These are phyloP conservation scores for Vanessa tameamea DNA, from an alignment of 1,140 invertebrate species.

Conservation along the genomic window DNA sequence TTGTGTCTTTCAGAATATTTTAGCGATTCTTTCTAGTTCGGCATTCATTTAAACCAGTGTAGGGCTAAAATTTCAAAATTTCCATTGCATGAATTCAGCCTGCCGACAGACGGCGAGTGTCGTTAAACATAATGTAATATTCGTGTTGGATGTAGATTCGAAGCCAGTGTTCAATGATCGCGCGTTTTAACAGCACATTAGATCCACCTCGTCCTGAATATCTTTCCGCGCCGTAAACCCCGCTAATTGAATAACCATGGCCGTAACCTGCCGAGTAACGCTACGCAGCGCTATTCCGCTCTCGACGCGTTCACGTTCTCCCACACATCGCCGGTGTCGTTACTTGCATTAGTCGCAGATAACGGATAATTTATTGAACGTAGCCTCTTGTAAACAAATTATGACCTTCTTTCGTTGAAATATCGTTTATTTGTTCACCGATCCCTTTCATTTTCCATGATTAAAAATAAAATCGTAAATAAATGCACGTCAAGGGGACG, in stretches of 20 bases:
- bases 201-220: constrained; percentile 3
- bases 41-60: no score
- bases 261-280: background rate
- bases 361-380: background rate
- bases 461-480: no score
- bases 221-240: constrained; percentile 10
- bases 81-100: no score
- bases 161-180: constrained; percentile 3
- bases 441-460: no score
- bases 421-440: no score
- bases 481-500: no score
- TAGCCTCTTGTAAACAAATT: background rate
- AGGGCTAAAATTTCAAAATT: no score
- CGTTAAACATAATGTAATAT: background rate
- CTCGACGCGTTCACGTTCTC: background rate
- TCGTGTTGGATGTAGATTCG: background rate
- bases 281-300: background rate
- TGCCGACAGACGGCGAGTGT: no score
- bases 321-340: background rate
- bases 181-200: constrained; percentile 13
- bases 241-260: constrained; percentile 8
- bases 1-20: no score
- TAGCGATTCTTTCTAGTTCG: no score
- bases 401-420: background rate
- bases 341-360: background rate